A percentile compares a stretch with the other conserved stretches of the same genome.
These are phyloP conservation scores for Drosophila nigritarsus DNA, from an alignment of 2,888 invertebrate species.

Conservation along the genomic window DNA sequence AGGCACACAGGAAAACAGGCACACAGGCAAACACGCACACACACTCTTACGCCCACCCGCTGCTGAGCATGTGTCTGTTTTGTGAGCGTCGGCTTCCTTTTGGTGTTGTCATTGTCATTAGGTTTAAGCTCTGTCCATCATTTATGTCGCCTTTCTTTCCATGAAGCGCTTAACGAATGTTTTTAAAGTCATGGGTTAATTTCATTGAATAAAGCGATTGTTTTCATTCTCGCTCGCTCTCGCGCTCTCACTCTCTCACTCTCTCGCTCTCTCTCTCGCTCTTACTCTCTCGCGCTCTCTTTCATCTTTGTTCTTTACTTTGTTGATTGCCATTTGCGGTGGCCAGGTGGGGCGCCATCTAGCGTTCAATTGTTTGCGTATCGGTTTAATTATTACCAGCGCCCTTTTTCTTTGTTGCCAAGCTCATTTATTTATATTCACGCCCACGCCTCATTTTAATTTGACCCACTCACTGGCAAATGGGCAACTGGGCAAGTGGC, in stretches of 20 bases:
- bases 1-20: conserved; percentile 5
- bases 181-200: conserved; percentile 60
- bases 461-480: conserved; percentile 66
- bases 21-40: conserved; percentile 3
- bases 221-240: not conserved
- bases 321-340: conserved; percentile 50
- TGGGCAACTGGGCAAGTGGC: conserved; percentile 42
- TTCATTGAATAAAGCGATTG: conserved; percentile 17
- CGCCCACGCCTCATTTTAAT: conserved; percentile 79
- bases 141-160: conserved; percentile 31
- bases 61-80: conserved; percentile 30
- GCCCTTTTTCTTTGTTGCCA: conserved; percentile 47
- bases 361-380: conserved; percentile 78
- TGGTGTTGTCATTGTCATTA: conserved; percentile 50
- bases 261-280: not conserved
- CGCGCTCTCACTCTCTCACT: not conserved
- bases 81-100: conserved; percentile 32
- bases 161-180: conserved; percentile 44
- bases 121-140: conserved; percentile 61
- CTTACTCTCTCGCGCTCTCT: not conserved
- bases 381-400: conserved; percentile 75
- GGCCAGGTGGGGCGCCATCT: conserved; percentile 68
- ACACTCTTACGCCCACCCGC: conserved; percentile 15
- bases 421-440: conserved; percentile 77
- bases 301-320: not conserved